Evolutionary conservation across 2,888 invertebrate genomes (phyloP), one percentile per base, ranked within the genome.

Genomic region (Dexiosoma caninum): DNA sequence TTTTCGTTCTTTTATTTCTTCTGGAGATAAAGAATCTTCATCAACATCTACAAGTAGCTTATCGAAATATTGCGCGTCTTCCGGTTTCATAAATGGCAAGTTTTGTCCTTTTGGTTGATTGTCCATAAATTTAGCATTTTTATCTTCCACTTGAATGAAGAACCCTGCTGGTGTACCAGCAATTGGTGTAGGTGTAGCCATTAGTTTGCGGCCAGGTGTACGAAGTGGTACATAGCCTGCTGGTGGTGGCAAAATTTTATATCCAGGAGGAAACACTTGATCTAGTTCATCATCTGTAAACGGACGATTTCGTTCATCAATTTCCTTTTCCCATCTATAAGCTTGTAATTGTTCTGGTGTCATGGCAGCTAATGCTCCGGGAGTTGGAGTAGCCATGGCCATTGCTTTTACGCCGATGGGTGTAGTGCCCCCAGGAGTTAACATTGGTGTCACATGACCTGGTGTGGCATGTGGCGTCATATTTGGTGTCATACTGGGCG

Each of bases 31-130:
- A 0, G 95, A 91, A 87, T 98, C 98, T 91, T 99, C 99, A 90
- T 99, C 99, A 30, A 99, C 98, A 88, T 99, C 99, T 69, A 98
- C 94, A 84, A 99, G 92, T 83, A 99, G 92, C 91, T 99, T 99
- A 91, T 99, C 99, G 91, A 99, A 99, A 91, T 99, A 99, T 91
- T 99, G 99, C 53, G 99, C 98, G 91, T 98, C 98, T 91, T 99
- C 99, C 0, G 99, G 99, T 90, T 99, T 99, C 95, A 99, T 96
- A 89, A 99, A 98, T 14, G 99, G 99, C 85, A 99, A 92, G 91
- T 99, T 99, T 86, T 93, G 92, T 0, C 95, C 96, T 90, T 98
- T 98, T 1, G 99, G 99, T 91, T 99, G 99, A 88, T 97, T 97
- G 90, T 99, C 99, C 86, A 98, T 94, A 83, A 93, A 92, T 89